phyloP scores from a whole-genome alignment of 1,140 invertebrate species.

The Nebria ingens region DNA sequence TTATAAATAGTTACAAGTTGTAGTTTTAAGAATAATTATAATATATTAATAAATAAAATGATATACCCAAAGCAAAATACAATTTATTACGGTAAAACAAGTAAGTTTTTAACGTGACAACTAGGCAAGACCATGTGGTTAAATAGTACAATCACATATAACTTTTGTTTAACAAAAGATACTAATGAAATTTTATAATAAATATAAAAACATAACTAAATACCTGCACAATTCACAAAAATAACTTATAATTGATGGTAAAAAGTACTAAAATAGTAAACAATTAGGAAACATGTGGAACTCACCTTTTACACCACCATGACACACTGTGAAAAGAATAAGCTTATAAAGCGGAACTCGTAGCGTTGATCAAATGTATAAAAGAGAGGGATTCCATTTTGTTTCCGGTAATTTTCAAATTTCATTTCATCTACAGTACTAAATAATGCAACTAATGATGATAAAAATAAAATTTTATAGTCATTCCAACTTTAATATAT shows the following conservation, averaged over 20 bases:
- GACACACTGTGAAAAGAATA: constrained; percentile 24
- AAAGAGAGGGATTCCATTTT: not conserved
- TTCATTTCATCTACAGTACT: too few species aligned
- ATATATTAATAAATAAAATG: too few species aligned
- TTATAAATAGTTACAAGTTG: too few species aligned
- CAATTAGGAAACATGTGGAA: constrained; percentile 16
- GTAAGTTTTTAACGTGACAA: not conserved
- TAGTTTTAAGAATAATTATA: too few species aligned
- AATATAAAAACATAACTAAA: not conserved
- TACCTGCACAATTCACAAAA: too few species aligned
- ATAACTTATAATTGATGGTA: constrained; percentile 7
- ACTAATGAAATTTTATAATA: constrained; percentile 9
- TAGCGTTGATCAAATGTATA: too few species aligned
- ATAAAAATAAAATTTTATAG: too few species aligned
- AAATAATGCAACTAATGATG: too few species aligned
- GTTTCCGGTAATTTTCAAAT: too few species aligned
- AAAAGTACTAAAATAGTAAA: constrained; percentile 16
- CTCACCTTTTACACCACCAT: constrained; percentile 29
- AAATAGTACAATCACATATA: not conserved
- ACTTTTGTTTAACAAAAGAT: constrained; percentile 6
- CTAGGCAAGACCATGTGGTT: not conserved
- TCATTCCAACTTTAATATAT: too few species aligned
- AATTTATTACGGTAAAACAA: too few species aligned
- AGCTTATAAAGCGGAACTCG: not conserved
- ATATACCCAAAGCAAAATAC: too few species aligned